Evolutionary conservation across 2,113 vertebrate genomes (phyloP), one percentile per base, ranked within the genome.

Genomic region (Pomatorhinus ruficollis): DNA sequence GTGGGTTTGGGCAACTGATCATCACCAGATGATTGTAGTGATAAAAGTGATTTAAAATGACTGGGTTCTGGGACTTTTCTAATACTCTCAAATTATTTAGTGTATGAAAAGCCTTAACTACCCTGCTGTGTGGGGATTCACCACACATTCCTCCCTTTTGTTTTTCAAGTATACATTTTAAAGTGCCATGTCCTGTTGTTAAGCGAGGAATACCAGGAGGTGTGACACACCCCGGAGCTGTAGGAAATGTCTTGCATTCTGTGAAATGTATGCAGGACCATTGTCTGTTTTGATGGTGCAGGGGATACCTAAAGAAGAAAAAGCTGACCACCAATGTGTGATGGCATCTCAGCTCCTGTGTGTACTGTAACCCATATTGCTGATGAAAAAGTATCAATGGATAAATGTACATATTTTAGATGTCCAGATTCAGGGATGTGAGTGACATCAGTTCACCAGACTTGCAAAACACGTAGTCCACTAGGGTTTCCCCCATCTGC

Each of bases 291-390:
- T 47, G 33, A 27, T 66, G 64, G 11, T 47, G 13, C 6, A 10
- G 11, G 31, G 21, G 7, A 65, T 45, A 16, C 5, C 16, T 35
- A n/a, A 35, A 47, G 23, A 8, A 19, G 23, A 33, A 35, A 66
- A 45, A 11, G 42, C 22, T n/a, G 21, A 45, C 8, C 1, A 1
- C 5, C 42, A 65, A 9, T 25, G 11, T n/a, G 8, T 2, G 0
- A 65, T 33, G 40, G 39, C 39, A 30, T 40, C 18, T 13, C 13
- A 2, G 6, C 28, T 24, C 21, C 30, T 15, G 54, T 33, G 42
- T 45, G 30, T 65, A 9, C 42, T n/a, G 15, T 17, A 44, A 22
- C 30, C 14, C 40, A 12, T 45, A 45, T 12, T n/a, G 15, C 42
- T 33, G 15, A 65, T 45, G 21, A 65, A 45, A 64, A 65, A 8